A percentile compares a stretch with the other conserved stretches of the same genome.
Evolutionary conservation across 2,113 vertebrate genomes (phyloP).

Genomic region (Chaetura pelagica): DNA sequence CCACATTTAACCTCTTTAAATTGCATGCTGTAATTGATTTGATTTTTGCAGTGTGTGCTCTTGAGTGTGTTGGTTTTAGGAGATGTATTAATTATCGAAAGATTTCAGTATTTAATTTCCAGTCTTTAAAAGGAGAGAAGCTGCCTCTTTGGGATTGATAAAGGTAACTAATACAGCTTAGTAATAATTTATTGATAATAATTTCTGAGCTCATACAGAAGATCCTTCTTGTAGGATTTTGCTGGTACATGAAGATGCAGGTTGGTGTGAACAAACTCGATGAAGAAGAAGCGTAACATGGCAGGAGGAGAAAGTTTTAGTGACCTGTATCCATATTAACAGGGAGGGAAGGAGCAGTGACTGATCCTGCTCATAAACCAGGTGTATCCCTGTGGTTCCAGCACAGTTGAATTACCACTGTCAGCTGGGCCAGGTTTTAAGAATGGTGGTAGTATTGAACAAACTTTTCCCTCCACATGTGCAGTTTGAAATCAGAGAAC

Average conservation of each 20-base stretch:
- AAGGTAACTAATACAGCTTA: not conserved
- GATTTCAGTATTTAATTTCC: not conserved
- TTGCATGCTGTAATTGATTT: not conserved
- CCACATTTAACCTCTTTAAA: not conserved
- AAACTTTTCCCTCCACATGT: not conserved
- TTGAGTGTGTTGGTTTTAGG: not conserved
- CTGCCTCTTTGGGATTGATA: not conserved
- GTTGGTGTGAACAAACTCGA: not conserved
- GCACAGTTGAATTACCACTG: accelerated
- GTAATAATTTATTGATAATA: not conserved
- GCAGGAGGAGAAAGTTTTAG: not conserved
- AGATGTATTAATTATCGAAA: not conserved
- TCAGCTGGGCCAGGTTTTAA: not conserved
- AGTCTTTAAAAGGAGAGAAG: not conserved
- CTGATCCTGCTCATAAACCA: accelerated
- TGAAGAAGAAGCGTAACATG: not conserved
- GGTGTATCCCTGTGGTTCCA: not conserved
- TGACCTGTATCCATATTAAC: accelerated
- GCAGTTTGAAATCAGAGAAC: not conserved
- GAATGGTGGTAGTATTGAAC: not conserved
- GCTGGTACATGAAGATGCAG: not conserved
- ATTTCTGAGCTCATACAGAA: not conserved
- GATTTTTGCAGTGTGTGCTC: not conserved
- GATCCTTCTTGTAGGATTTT: not conserved
- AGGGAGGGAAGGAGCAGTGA: not conserved